Base-by-base conservation (phyloP, 2,888 invertebrate genomes). In the Diarsia brunnea region DNA sequence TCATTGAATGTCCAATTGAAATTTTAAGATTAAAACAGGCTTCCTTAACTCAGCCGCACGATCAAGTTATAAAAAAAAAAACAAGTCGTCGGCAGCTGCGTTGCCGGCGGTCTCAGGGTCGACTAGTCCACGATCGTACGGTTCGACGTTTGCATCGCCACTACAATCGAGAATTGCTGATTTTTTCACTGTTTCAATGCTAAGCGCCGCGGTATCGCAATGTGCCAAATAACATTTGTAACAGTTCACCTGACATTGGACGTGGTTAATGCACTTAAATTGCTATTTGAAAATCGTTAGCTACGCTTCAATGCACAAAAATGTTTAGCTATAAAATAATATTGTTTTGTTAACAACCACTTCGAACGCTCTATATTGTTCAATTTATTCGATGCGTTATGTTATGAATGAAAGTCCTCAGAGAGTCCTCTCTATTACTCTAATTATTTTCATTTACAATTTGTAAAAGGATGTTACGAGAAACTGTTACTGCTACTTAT, bases 81-180 rank as follows among this genome's bases (percentile, higher is more conserved):
- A 88, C 88, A 89, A 91, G 91, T 91, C 87, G 89, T 91, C 90
- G 92, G 93, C 93, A 92, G 92, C 94, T 92, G 91, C 87, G 91
- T 87, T 89, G 92, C 91, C 90, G 90, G 90, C 87, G 91, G 91
- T 85, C 92, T 95, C 96, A 96, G 95, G 96, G 96, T 95, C 96
- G 91, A 94, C 96, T 91, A 92, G 95, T 95, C 87, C 75, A 86
- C 85, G 76, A 85, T 87, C 82, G 86, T 87, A 89, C 91, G 90
- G 90, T 87, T 91, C 90, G 90, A 89, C 89, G 91, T 90, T 90
- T 90, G 89, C 92, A 92, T 90, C 89, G 89, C 82, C 81, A 85
- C 85, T 88, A 85, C 79, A 84, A 86, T 83, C 88, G 91, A 92
- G 92, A 92, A 89, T 89, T 87, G 89, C 90, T 87, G 84, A 84